phyloP scores from a whole-genome alignment of 2,797 vertebrate species.

The Macrochelys suwanniensis region DNA sequence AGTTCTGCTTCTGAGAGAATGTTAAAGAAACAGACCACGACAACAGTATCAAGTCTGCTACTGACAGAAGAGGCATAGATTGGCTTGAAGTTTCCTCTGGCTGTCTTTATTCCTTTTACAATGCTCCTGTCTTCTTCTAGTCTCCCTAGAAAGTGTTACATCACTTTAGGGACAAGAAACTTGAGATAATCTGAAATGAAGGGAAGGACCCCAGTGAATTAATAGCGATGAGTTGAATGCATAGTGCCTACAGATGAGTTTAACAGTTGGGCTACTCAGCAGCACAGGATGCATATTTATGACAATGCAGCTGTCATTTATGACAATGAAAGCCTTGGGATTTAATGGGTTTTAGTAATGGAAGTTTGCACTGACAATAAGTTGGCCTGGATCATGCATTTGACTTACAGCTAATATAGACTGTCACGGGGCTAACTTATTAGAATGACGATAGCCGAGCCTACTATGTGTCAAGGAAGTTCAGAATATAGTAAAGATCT shows the following conservation, averaged over 20 bases:
- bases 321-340: constrained; percentile 26
- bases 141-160: constrained; percentile 38
- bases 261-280: constrained; percentile 62
- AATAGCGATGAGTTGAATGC: constrained; percentile 49
- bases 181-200: constrained; percentile 52
- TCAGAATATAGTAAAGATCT: background rate
- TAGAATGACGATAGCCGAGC: constrained; percentile 44
- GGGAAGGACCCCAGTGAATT: constrained; percentile 13
- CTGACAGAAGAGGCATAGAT: background rate
- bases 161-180: constrained; percentile 41
- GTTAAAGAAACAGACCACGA: background rate
- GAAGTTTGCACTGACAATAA: constrained; percentile 35
- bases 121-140: background rate
- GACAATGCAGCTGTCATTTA: constrained; percentile 39
- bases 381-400: constrained; percentile 46
- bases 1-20: background rate
- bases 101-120: constrained; percentile 26
- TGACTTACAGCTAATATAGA: constrained; percentile 51
- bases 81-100: constrained; percentile 1
- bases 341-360: constrained; percentile 34
- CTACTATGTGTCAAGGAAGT: constrained; percentile 10
- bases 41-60: background rate
- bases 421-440: constrained; percentile 11
- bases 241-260: constrained; percentile 62
- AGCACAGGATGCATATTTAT: constrained; percentile 39